Evolutionary conservation across 2,797 vertebrate genomes (phyloP), one percentile per base, ranked within the genome.

Genomic region (Pangasius krempfi): DNA sequence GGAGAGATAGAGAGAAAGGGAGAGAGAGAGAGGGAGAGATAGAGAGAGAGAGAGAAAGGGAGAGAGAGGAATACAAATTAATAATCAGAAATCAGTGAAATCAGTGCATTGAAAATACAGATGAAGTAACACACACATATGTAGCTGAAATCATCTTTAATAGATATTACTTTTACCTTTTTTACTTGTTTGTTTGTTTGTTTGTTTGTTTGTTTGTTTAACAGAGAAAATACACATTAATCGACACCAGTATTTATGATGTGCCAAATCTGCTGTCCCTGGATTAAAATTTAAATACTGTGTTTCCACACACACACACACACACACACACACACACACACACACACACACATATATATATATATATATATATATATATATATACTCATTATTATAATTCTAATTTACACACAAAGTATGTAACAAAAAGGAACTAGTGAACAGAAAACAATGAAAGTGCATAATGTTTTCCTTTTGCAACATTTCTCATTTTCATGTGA

Each of bases 1-100:
- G 20, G 0, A 58, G 56, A 58, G 18, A 4, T 0, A 14, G 5
- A 16, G 56, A 58, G 56, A 0, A 10, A 54, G 52, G 1, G 52
- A 14, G 47, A n/a, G 27, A 56, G 62, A 72, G 10, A 20, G 68
- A 44, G 84, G 27, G 50, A 52, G 37, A 97, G 27, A 86, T 60
- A 90, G 37, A 85, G 79, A n/a, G 47, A 25, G 84, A 58, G 50
- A 86, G 27, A 44, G 68, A 73, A 52, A 70, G 2, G 37, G 27
- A 16, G 14, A 27, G 44, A 73, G 14, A 4, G 47, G 4, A 6
- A 4, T 25, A 47, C 20, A 62, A 16, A 18, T 16, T 27, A 79
- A 70, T 44, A 64, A 79, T 13, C 20, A 52, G 20, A 73, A 44
- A 25, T 75, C 37, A 75, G 44, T n/a, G 9, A 73, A 44, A 25